Conservation (phyloP, 2,888 invertebrate genomes). For the Caenorhabditis virilis region DNA sequence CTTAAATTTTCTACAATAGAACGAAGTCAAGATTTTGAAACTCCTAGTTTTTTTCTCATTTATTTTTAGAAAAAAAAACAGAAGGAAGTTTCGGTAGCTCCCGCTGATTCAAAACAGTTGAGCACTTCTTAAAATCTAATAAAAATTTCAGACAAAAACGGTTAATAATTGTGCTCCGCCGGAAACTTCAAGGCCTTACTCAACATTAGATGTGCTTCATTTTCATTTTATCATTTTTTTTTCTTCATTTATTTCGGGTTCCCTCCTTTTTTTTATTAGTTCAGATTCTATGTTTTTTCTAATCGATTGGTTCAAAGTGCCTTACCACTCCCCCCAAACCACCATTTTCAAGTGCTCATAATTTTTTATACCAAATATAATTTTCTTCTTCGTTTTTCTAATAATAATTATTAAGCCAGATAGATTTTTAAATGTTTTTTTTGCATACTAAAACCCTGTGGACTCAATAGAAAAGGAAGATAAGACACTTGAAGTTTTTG, state of each 20-base stretch:
- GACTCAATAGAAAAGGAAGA: neutral
- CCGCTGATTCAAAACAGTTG: no score
- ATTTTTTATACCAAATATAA: neutral
- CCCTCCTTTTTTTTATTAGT: neutral
- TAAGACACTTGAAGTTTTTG: neutral
- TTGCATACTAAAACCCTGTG: neutral
- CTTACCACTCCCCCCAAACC: neutral
- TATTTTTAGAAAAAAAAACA: no score
- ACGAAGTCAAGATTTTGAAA: no score
- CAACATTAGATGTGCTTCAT: neutral
- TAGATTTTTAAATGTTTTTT: neutral
- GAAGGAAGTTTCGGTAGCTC: no score
- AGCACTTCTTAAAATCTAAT: no score
- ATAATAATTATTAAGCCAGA: no score
- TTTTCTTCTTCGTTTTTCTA: no score
- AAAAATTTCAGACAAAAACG: constrained; percentile 61
- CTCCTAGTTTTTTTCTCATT: no score
- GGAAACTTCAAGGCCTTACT: constrained; percentile 39
- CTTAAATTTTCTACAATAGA: no score
- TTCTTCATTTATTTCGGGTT: neutral
- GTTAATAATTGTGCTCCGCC: constrained; percentile 59
- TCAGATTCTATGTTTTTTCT: neutral
- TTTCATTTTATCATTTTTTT: neutral
- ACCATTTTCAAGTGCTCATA: neutral
- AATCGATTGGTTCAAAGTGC: neutral